A percentile compares a stretch with the other conserved stretches of the same genome.
Evolutionary conservation across 1,140 invertebrate species (phyloP).

Genomic region (Halictus rubicundus): DNA sequence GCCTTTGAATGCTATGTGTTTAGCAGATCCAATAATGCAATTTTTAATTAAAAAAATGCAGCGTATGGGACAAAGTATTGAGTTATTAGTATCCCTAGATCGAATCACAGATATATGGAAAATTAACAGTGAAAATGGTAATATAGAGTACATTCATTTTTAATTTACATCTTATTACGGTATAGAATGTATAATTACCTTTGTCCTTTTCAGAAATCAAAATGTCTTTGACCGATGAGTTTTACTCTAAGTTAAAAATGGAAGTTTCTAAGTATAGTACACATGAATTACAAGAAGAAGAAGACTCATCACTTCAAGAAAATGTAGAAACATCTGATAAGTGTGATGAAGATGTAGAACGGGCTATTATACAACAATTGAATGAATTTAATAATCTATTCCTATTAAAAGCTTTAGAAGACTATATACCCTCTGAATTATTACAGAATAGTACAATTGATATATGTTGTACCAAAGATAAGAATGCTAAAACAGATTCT

Average conservation of each 20-base stretch:
- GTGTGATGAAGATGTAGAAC: constrained; percentile 61
- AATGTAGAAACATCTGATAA: constrained; percentile 36
- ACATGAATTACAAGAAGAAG: constrained; percentile 45
- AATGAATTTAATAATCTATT: constrained; percentile 74
- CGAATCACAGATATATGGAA: constrained; percentile 76
- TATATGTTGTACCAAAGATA: constrained; percentile 4
- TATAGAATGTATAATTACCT: constrained; percentile 28
- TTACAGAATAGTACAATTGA: constrained; percentile 62
- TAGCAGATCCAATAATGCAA: constrained; percentile 74
- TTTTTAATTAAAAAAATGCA: constrained; percentile 73
- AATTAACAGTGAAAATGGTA: constrained; percentile 30
- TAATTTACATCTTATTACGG: constrained; percentile 8
- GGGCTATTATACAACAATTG: constrained; percentile 71
- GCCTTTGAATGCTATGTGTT: constrained; percentile 61
- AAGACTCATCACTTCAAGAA: constrained; percentile 48
- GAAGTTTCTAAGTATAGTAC: constrained; percentile 70
- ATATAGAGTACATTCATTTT: constrained; percentile 12
- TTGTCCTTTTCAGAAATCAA: constrained; percentile 58
- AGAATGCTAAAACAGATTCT: not conserved
- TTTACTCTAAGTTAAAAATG: constrained; percentile 65
- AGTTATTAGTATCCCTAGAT: constrained; percentile 75
- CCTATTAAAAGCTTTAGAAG: constrained; percentile 75
- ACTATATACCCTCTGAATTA: constrained; percentile 65
- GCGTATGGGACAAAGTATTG: constrained; percentile 76
- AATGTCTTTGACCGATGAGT: constrained; percentile 72